Percentiles rank a stretch among this genome's conserved stretches.
Evolutionary conservation across 2,113 vertebrate genomes (phyloP).

Genomic region (Corythornis madagascariensis): DNA sequence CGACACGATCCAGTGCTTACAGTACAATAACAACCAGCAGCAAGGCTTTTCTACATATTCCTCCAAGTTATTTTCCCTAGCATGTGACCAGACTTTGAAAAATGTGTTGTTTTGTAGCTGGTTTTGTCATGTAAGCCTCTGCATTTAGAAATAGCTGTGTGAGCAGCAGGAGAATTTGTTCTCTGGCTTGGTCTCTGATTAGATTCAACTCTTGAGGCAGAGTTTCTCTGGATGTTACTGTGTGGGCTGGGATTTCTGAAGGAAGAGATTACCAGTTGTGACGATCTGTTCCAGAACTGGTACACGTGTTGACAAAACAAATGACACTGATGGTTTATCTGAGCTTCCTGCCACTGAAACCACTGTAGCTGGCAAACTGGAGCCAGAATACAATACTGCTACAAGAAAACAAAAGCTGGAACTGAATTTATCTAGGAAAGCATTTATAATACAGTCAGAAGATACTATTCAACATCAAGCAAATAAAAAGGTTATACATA

Average conservation of each 20-base stretch:
- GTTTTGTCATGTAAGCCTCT: neutral
- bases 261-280: neutral
- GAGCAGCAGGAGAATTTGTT: conserved; percentile 43
- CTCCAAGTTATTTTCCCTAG: conserved; percentile 20
- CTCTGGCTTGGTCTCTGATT: conserved; percentile 17
- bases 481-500: neutral
- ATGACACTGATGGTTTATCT: neutral
- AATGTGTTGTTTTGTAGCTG: neutral
- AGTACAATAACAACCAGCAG: neutral
- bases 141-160: conserved; percentile 15
- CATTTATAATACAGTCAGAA: neutral
- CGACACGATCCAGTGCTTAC: neutral
- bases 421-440: neutral
- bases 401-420: neutral
- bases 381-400: neutral
- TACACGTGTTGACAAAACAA: neutral
- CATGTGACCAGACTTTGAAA: conserved; percentile 4
- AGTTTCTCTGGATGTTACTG: conserved; percentile 3
- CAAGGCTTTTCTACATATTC: conserved; percentile 8
- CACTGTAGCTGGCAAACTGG: neutral
- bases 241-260: neutral
- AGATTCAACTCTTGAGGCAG: conserved; percentile 12
- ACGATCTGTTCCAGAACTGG: neutral
- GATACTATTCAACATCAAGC: neutral
- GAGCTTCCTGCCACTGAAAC: neutral